Percentiles rank a stretch among this genome's conserved stretches.
Evolutionary conservation across 2,888 invertebrate species (phyloP).

Genomic region (Ichneumoninae sp.): DNA sequence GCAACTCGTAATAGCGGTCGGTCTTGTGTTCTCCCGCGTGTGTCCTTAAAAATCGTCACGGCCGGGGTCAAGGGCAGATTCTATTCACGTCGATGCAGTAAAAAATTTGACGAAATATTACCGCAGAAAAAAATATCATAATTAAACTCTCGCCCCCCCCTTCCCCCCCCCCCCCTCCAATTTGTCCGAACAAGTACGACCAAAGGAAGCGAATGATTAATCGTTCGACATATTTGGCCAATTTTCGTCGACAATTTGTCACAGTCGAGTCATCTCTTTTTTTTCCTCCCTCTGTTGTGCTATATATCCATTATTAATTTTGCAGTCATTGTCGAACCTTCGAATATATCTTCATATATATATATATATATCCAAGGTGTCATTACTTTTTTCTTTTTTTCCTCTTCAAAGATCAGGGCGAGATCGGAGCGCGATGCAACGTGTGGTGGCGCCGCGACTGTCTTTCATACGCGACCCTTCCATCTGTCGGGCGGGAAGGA

Average conservation of each 20-base stretch:
- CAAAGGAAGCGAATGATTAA: neutral
- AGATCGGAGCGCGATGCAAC: slow-evolving; percentile 25
- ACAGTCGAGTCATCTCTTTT: neutral
- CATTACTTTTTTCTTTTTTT: neutral
- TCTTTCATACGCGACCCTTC: slow-evolving; percentile 40
- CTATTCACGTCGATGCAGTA: too few relatives aligned
- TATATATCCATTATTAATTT: slow-evolving; percentile 1
- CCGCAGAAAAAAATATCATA: neutral
- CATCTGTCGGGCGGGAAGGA: slow-evolving; percentile 7
- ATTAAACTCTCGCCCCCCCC: neutral
- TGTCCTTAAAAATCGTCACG: too few relatives aligned
- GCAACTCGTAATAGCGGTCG: too few relatives aligned
- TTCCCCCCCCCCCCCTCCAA: neutral
- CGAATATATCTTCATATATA: neutral
- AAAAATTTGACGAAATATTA: neutral
- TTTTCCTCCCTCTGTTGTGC: neutral
- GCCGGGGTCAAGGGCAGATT: too few relatives aligned
- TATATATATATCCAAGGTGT: neutral
- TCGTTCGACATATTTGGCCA: neutral
- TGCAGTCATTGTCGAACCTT: slow-evolving; percentile 9
- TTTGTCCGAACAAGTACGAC: neutral
- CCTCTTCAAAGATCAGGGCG: neutral
- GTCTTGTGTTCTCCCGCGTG: too few relatives aligned
- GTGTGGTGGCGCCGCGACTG: slow-evolving; percentile 31
- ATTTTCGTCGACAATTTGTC: slow-evolving; percentile 6